A percentile compares a stretch with the other conserved stretches of the same genome.
phyloP scores from a whole-genome alignment of 2,797 vertebrate species.

The Muraenolepis orangiensis region DNA sequence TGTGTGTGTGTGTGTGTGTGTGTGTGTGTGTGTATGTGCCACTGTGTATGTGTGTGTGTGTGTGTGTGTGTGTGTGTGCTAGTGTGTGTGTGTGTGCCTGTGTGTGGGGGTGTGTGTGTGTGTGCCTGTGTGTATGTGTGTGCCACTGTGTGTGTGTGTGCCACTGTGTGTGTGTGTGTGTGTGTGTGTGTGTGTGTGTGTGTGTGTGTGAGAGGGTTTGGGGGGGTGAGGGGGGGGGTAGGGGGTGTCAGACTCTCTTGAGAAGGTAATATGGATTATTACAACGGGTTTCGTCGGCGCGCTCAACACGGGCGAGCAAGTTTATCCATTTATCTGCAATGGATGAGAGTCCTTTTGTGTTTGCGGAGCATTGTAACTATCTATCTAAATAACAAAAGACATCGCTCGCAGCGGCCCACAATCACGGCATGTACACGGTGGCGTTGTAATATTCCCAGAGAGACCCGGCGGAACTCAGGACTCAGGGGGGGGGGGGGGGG shows the following conservation, averaged over 20 bases:
- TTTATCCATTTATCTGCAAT: conserved; percentile 80
- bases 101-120: too few species aligned
- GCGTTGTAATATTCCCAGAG: conserved; percentile 76
- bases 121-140: conserved; percentile 6
- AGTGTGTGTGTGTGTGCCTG: too few species aligned
- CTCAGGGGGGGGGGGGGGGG: conserved; percentile 61
- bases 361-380: conserved; percentile 69
- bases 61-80: too few species aligned
- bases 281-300: conserved; percentile 68
- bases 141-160: too few species aligned
- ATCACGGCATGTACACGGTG: conserved; percentile 31
- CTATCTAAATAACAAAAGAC: conserved; percentile 80
- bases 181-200: too few species aligned
- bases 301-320: conserved; percentile 75
- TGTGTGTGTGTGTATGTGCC: too few species aligned
- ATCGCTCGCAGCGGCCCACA: conserved; percentile 60
- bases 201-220: too few species aligned
- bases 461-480: too few species aligned
- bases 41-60: too few species aligned
- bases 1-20: not conserved
- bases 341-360: conserved; percentile 76
- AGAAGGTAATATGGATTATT: conserved; percentile 80
- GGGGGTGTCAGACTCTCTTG: conserved; percentile 35
- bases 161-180: conserved; percentile 3
- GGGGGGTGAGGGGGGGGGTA: too few species aligned